phyloP scores from a whole-genome alignment of 2,113 vertebrate genomes.

The Halichoeres trimaculatus region DNA sequence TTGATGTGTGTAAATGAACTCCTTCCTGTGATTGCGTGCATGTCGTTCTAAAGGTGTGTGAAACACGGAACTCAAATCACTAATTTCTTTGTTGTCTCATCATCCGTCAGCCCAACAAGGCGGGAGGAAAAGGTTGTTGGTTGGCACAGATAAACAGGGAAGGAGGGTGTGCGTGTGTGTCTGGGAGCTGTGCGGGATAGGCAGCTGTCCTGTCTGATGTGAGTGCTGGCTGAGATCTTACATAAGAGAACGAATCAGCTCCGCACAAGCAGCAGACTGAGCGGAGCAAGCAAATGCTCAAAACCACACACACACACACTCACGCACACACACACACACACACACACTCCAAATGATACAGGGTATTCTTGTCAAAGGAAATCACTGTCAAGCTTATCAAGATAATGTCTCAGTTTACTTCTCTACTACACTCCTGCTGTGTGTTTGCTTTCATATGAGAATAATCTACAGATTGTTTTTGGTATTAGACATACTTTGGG shows the following conservation, averaged over 20 bases:
- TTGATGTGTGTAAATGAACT: neutral
- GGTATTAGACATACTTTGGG: conserved; percentile 87
- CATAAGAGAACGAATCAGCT: conserved; percentile 70
- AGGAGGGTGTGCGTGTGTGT: conserved; percentile 26
- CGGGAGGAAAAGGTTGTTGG: conserved; percentile 56
- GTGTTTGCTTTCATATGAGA: neutral
- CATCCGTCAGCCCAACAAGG: conserved; percentile 46
- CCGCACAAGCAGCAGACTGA: conserved; percentile 54
- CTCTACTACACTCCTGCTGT: neutral
- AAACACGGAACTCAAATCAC: conserved; percentile 17
- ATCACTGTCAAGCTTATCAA: conserved; percentile 41
- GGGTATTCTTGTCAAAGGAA: conserved; percentile 49
- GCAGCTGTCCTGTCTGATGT: conserved; percentile 79
- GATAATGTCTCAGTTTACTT: conserved; percentile 44
- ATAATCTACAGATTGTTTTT: too few species aligned
- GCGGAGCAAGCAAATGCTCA: conserved; percentile 24
- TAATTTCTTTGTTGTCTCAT: conserved; percentile 46
- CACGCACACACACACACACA: conserved; percentile 2
- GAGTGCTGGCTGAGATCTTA: conserved; percentile 65
- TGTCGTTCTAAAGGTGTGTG: conserved; percentile 23
- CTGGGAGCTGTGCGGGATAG: conserved; percentile 55
- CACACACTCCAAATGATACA: conserved; percentile 27
- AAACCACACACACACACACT: neutral
- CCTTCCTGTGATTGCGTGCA: too few species aligned
- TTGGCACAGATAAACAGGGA: conserved; percentile 55